phyloP scores from a whole-genome alignment of 1,140 invertebrate genomes.

The Drosophila hydei region DNA sequence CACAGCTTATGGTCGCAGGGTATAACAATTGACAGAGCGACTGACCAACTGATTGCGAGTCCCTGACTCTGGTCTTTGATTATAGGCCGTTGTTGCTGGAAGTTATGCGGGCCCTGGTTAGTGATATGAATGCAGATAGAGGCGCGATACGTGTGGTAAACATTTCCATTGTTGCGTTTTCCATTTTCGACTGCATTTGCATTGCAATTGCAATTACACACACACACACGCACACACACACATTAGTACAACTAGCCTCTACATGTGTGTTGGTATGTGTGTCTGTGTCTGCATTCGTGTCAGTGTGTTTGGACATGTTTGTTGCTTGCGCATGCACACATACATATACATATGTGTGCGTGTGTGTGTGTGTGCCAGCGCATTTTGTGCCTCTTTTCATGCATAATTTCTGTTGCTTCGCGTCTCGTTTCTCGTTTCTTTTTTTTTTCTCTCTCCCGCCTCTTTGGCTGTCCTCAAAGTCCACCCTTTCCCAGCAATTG shows the following conservation, averaged over 20 bases:
- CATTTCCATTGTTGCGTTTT: constrained; percentile 43
- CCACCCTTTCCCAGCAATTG: not conserved
- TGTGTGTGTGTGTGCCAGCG: constrained; percentile 15
- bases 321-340: constrained; percentile 5
- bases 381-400: constrained; percentile 68
- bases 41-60: constrained; percentile 29
- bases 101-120: constrained; percentile 32
- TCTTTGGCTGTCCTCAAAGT: not conserved
- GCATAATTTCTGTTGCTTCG: constrained; percentile 59
- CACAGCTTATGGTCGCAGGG: not conserved
- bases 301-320: constrained; percentile 1
- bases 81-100: constrained; percentile 27
- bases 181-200: constrained; percentile 48
- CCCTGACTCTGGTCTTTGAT: constrained; percentile 30
- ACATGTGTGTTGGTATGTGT: not conserved
- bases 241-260: not conserved
- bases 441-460: constrained; percentile 7
- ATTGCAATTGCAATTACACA: constrained; percentile 32
- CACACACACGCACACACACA: not conserved
- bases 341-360: constrained; percentile 1
- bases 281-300: constrained; percentile 5
- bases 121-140: constrained; percentile 33
- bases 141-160: constrained; percentile 15
- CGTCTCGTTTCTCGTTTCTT: constrained; percentile 38
- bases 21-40: constrained; percentile 26